Evolutionary conservation across 2,888 invertebrate species (phyloP), one percentile per base, ranked within the genome.

Genomic region (Flabesymbios commensalis): DNA sequence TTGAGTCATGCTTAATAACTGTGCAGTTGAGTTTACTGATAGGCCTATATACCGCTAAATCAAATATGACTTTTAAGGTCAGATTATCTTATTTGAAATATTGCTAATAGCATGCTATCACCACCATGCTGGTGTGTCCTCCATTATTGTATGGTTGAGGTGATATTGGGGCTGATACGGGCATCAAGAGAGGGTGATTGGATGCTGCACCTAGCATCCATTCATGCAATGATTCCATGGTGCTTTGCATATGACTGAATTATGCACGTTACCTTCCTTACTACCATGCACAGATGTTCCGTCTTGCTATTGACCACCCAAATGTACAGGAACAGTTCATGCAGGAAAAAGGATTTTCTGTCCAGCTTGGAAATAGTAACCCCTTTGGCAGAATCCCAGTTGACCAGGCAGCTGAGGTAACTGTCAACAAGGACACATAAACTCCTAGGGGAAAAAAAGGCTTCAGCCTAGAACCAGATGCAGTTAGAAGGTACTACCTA

Each of bases 191-290:
- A 69, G 36, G 71, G 66, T 2, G 55, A 65, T 48, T 69, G 67
- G 66, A 17, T 47, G 10, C n/a, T 70, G 24, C 71, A 70, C 43
- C 61, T 72, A 1, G 19, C 32, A 29, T 33, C 59, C 3, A 63
- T 71, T 22, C n/a, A 56, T 7, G 19, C 3, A 2, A 59, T 72
- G 63, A 64, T 71, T 29, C 71, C 64, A 10, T 72, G 66, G 66
- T 63, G 60, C 36, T 72, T 72, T 60, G 71, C 70, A 3, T 70
- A 70, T 54, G 68, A 72, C 49, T 64, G 7, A 72, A 72, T 48
- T 71, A 72, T 52, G 66, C 72, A 19, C 32, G 69, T 14, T 72
- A 68, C 45, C 42, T 72, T 17, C 28, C 65, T 29, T 29, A 41
- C 3, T 71, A 69, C 54, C 58, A 14, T 36, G 52, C 58, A 19